Evolutionary conservation across 2,888 invertebrate genomes (phyloP), one percentile per base, ranked within the genome.

Genomic region (Opisthograptis luteolata): DNA sequence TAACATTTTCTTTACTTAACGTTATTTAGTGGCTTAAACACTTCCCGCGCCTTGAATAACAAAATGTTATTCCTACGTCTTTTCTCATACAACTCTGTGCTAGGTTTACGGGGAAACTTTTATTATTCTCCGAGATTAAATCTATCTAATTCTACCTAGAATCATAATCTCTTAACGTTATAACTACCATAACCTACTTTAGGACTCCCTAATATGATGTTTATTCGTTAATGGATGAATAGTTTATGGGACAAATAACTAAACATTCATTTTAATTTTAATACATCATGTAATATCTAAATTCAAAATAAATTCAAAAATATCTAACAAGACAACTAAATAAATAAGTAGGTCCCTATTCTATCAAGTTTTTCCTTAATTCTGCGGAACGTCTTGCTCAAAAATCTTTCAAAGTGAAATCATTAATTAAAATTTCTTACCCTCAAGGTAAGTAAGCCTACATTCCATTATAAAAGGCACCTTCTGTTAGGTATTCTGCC

Each of bases 391-490:
- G 15, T 14, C 12, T 13, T 14, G 27, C 14, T 12, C 9, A 25
- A 25, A 36, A 36, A 24, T 7, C 8, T n/a, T 10, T 17, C 9
- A 14, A 32, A 42, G 13, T 27, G 25, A 49, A 28, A 27, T 31
- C 14, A 31, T 27, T 49, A 37, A 43, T 49, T 43, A 43, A 49
- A 49, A 39, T 39, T 37, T 49, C 48, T 30, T 35, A 34, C 34
- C 35, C 14, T 25, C 14, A 32, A 37, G 31, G 20, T 9, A n/a
- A n/a, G n/a, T n/a, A n/a, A n/a, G n/a, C n/a, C n/a, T n/a, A 25
- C 24, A 24, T 30, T 20, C 36, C 31, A 30, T 36, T 24, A 24
- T 9, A n/a, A 27, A 10, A 24, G 36, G 20, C 15, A 40, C 25
- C 10, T 36, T 17, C 5, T 12, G 45, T 25, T 32, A 39, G 37